These are phyloP conservation scores for Ephydatia muelleri DNA, from an alignment of 37 sponge, comb jelly and placozoan species.

Conservation along the genomic window DNA sequence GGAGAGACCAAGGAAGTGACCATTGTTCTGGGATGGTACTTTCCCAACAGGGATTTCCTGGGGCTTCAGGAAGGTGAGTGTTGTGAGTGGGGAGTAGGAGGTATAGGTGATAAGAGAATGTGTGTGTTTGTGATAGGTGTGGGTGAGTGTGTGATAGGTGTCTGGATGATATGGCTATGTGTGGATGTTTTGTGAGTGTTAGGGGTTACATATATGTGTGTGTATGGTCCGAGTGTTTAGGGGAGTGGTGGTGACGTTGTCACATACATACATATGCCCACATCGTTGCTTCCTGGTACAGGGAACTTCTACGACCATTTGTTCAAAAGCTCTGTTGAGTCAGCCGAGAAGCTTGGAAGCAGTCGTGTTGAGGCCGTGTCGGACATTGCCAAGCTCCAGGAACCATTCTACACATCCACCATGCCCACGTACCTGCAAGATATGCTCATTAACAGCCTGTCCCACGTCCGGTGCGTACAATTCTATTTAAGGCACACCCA, in stretches of 20 bases:
- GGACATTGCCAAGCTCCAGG: slow-evolving; percentile 10
- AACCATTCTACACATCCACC: neutral
- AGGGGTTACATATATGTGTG: neutral
- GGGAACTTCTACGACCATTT: slow-evolving; percentile 31
- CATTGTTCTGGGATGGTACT: slow-evolving; percentile 36
- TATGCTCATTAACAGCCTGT: slow-evolving; percentile 37
- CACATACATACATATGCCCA: neutral
- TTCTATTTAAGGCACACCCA: neutral
- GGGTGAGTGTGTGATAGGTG: neutral
- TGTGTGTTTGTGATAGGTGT: neutral
- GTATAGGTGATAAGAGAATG: no score
- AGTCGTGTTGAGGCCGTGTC: neutral
- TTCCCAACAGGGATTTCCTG: slow-evolving; percentile 35
- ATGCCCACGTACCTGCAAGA: neutral
- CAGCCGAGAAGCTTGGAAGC: slow-evolving; percentile 3
- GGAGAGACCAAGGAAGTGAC: slow-evolving; percentile 25
- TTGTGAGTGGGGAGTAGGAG: no score
- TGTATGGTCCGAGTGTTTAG: no score
- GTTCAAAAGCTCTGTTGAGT: slow-evolving; percentile 2
- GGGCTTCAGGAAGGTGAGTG: slow-evolving; percentile 19
- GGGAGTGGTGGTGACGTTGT: no score
- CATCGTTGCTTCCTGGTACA: neutral
- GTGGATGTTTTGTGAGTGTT: no score
- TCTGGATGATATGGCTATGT: no score
- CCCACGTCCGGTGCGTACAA: slow-evolving; percentile 7